Evolutionary conservation across 1,140 invertebrate species (phyloP), one percentile per base, ranked within the genome.

Genomic region (Metopolophium dirhodum): DNA sequence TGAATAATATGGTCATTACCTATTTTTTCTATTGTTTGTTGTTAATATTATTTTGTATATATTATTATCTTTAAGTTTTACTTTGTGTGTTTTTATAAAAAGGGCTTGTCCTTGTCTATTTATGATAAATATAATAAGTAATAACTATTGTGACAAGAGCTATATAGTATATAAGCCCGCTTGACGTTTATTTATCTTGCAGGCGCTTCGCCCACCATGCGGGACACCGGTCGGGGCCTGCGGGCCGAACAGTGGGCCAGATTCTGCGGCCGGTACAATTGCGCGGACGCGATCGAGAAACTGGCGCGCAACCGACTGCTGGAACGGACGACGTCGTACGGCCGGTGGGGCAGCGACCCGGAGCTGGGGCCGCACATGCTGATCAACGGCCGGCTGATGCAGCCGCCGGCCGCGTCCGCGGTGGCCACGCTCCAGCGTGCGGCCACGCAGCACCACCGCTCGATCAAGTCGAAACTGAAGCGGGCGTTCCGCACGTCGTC

Each of bases 231-330:
- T 3, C 95, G 97, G 93, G 96, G 97, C 14, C 95, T 97, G 18
- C 96, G 97, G 93, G 97, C 97, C 0, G 96, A 97, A 93, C 97
- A 98, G 94, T 98, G 97, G 97, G 97, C 97, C 1, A 95, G 96
- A 94, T 97, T 96, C 95, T 98, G 97, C 94, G 97, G 97, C 4
- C 96, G 97, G 41, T 96, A 97, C 94, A 96, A 97, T 26, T 97
- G 97, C 94, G 97, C 97, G 3, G 97, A 98, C 94, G 96, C 97
- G 77, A 97, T 98, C 94, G 97, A 97, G 93, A 97, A 97, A 94
- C 96, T 97, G 94, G 96, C 97, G 0, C 96, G 96, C 51, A 96
- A 96, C 94, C 94, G 96, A 77, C 95, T 96, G 0, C 94, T 96
- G 37, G 96, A 96, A 93, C 95, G 96, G 92, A 95, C 95, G 7